Base-by-base conservation (phyloP, 30 jellyfish, hydroid and myxozoan species). In the Chrysaora quinquecirrha region DNA sequence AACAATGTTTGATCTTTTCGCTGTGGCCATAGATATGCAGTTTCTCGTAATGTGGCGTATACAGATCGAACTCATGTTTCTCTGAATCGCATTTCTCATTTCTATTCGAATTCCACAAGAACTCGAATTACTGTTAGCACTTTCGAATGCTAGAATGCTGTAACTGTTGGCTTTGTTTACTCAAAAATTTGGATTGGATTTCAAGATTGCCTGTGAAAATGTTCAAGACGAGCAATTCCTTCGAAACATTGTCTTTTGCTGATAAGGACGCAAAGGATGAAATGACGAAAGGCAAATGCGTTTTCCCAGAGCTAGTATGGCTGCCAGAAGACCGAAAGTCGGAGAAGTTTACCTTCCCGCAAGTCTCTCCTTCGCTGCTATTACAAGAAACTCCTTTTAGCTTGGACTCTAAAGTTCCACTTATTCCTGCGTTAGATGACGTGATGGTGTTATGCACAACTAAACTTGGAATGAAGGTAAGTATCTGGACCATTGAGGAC, bases 391-490 rank as follows among this genome's bases (percentile, higher is more conserved):
- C 97, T 32, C 66, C 88, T 20, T 48, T 48, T 46, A 93, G 98
- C 48, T 77, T 93, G 71, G 97, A 80, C 76, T 61, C 96, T 23
- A 93, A 93, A 58, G 94, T 93, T 1, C 98, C 97, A 1, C 25
- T 86, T 68, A 72, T 86, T 3, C 98, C 96, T 34, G 95, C 91
- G 29, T 90, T 75, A 0, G 86, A 71, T 27, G 87, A 75, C 21
- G 89, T 85, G 34, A 86, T 83, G 60, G 83, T 49, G 64, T 64
- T 93, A 4, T 60, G 92, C 64, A 93, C 97, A 30, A 93, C 98
- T n/a, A 81, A 87, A 60, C 72, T 93, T 18, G 98, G 98, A 24
- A 86, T 96, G 22, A 86, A 93, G 97, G 98, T 93, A 63, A 34
- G 72, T 14, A 3, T 38, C n/a, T n/a, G n/a, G n/a, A n/a, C n/a